Conservation (phyloP, 1,140 invertebrate genomes). For the Drosophila grimshawi region DNA sequence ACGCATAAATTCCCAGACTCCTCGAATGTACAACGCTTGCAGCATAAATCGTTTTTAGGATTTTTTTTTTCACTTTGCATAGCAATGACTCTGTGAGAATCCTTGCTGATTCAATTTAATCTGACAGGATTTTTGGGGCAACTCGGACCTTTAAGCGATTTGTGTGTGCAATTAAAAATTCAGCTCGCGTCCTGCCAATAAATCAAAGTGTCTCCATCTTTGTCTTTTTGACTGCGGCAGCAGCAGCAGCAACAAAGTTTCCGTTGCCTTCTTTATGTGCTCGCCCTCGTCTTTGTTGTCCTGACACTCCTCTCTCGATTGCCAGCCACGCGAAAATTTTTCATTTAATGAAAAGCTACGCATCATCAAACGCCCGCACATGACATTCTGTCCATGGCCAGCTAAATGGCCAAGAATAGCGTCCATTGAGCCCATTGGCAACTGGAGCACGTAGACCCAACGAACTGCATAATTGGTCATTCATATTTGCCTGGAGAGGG, state of each 20-base stretch:
- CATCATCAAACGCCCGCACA: constrained; percentile 77
- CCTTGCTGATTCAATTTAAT: constrained; percentile 66
- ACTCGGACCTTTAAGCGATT: not conserved
- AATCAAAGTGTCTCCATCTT: constrained; percentile 76
- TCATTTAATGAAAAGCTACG: constrained; percentile 83
- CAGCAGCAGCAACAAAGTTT: constrained; percentile 58
- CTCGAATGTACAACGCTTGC: not conserved
- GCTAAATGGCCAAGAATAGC: constrained; percentile 36
- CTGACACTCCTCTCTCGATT: not conserved
- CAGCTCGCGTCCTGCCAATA: constrained; percentile 74
- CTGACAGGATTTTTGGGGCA: constrained; percentile 42
- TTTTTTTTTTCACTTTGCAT: not conserved
- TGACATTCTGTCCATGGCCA: constrained; percentile 41
- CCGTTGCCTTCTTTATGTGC: constrained; percentile 22
- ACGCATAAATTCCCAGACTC: constrained; percentile 66
- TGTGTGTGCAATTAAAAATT: constrained; percentile 71
- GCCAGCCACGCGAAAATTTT: constrained; percentile 70
- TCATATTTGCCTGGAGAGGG: constrained; percentile 59
- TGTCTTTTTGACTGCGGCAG: constrained; percentile 13
- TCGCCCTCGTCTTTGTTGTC: constrained; percentile 10
- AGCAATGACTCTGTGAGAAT: constrained; percentile 39
- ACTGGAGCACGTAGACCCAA: constrained; percentile 73
- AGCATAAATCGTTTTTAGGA: not conserved
- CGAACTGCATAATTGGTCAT: constrained; percentile 81
- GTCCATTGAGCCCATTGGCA: constrained; percentile 58